Conservation (phyloP, 2,113 vertebrate genomes). For the Trichechus manatus region DNA sequence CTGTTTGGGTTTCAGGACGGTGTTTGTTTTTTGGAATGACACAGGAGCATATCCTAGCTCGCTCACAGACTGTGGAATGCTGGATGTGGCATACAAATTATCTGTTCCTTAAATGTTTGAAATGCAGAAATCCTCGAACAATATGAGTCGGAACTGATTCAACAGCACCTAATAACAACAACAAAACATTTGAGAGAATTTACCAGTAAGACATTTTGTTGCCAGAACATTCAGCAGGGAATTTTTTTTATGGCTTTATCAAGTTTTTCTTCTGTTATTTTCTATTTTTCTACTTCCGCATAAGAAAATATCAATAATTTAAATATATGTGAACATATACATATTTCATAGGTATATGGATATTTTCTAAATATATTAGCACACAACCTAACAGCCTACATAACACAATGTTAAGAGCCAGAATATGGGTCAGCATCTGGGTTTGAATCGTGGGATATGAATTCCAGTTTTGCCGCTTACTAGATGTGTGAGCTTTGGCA, state of each 20-base stretch:
- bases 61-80: neutral
- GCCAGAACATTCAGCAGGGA: neutral
- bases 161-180: too few relatives aligned
- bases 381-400: neutral
- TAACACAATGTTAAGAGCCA: neutral
- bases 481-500: neutral
- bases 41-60: neutral
- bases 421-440: neutral
- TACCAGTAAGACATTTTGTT: neutral
- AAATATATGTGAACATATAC: neutral
- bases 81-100: neutral
- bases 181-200: neutral
- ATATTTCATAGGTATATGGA: neutral
- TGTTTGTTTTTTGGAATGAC: neutral
- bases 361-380: constrained; percentile 3
- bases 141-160: too few relatives aligned
- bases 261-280: neutral
- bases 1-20: neutral
- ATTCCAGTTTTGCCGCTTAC: neutral
- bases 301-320: constrained; percentile 15
- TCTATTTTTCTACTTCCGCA: neutral
- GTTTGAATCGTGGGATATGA: neutral
- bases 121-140: too few relatives aligned
- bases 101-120: neutral
- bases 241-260: neutral